Evolutionary conservation across 2,888 invertebrate genomes (phyloP), one percentile per base, ranked within the genome.

Genomic region (Polia nebulosa): DNA sequence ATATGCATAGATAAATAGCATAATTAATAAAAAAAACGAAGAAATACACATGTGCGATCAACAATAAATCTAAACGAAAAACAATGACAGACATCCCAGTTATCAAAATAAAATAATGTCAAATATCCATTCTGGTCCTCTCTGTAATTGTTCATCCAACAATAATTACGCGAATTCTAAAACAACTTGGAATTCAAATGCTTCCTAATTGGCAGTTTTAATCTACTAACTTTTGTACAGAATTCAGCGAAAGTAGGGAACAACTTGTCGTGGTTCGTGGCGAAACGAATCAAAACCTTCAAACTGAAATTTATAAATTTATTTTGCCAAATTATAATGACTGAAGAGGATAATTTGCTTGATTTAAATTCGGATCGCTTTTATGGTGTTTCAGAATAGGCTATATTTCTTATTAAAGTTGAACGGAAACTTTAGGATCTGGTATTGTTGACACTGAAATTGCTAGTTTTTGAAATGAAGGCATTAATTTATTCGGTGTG

Each of bases 181-280:
- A 94, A 93, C 94, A 94, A 94, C 93, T 94, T 92, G 91, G 92
- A 94, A 93, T 94, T 94, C 91, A 94, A 95, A 94, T 94, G 92
- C 92, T 93, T 89, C 89, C 91, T 95, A 95, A 95, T 95, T 95
- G 95, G 94, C 94, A 95, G 94, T 94, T 95, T 95, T 94, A 95
- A 95, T 95, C 93, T 93, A 94, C 94, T 93, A 95, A 95, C 94
- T 95, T 95, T 93, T 93, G 93, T 94, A 90, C 92, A 90, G 92
- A 94, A 93, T 92, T 93, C 91, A 89, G 89, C 91, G 88, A 91
- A 94, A 94, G 94, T 94, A 91, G 89, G 91, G 91, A 93, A 92
- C 92, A 92, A 93, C 90, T 95, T 93, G 93, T 93, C 93, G 93
- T 90, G 94, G 94, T 93, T 87, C 91, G 90, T 85, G 91, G 91